Percentiles rank a stretch among this genome's conserved stretches.
Conservation (phyloP, 2,113 vertebrate genomes). For the Odontesthes bonariensis region DNA sequence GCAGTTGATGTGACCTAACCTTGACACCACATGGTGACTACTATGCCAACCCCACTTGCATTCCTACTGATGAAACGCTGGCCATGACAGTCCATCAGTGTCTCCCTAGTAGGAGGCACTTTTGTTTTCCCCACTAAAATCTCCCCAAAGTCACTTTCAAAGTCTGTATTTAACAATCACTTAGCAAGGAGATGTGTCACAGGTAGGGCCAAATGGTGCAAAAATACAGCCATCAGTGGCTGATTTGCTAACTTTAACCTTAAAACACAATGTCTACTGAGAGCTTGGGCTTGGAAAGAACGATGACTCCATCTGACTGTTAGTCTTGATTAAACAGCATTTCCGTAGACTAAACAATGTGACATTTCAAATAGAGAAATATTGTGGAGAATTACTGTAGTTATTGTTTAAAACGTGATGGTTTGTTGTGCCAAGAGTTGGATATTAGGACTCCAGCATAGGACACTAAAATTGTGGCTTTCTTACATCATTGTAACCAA, state of each 20-base stretch:
- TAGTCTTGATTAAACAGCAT: neutral
- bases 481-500: too few relatives aligned
- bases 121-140: constrained; percentile 61
- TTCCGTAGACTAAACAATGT: too few relatives aligned
- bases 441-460: neutral
- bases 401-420: neutral
- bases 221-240: constrained; percentile 52
- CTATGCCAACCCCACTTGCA: constrained; percentile 62
- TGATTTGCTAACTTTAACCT: constrained; percentile 49
- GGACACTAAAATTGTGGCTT: too few relatives aligned
- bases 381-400: too few relatives aligned
- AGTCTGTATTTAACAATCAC: constrained; percentile 66
- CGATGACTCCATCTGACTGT: neutral
- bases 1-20: constrained; percentile 75
- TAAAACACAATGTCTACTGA: neutral
- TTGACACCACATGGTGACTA: constrained; percentile 71
- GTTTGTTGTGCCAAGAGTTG: neutral
- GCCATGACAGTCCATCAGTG: constrained; percentile 71
- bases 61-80: constrained; percentile 68
- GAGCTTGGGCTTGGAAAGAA: neutral
- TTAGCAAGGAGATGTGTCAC: constrained; percentile 53
- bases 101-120: constrained; percentile 57
- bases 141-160: constrained; percentile 74
- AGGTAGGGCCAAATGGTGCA: constrained; percentile 66
- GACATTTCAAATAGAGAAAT: too few relatives aligned